Conservation (phyloP, 2,113 vertebrate genomes). For the Alligator sinensis region DNA sequence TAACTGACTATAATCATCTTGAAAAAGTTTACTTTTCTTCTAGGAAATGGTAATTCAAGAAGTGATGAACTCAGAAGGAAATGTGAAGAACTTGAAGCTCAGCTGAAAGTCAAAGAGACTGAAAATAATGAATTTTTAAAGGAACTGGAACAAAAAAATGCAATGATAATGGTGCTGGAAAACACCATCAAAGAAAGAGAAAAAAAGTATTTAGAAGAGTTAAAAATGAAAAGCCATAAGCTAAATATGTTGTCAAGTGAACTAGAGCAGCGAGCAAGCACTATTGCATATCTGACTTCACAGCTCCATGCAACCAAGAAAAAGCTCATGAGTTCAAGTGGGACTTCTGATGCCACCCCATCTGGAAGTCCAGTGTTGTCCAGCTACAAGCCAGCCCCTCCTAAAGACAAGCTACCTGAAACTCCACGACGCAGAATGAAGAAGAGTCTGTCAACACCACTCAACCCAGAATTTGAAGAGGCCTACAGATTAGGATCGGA, state of each 20-base stretch:
- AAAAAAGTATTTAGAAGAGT: slow-evolving; percentile 95
- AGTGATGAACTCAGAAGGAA: slow-evolving; percentile 87
- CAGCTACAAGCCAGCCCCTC: slow-evolving; percentile 89
- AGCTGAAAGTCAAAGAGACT: slow-evolving; percentile 90
- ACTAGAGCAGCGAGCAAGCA: slow-evolving; percentile 95
- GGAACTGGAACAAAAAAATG: slow-evolving; percentile 94
- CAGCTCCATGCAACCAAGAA: slow-evolving; percentile 96
- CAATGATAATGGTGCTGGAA: slow-evolving; percentile 92
- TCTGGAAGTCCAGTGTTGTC: slow-evolving; percentile 85
- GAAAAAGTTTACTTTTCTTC: neutral
- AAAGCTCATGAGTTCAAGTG: slow-evolving; percentile 84
- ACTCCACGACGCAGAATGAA: slow-evolving; percentile 92
- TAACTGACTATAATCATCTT: neutral
- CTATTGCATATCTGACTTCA: slow-evolving; percentile 94
- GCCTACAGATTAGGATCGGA: slow-evolving; percentile 90
- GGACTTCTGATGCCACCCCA: slow-evolving; percentile 86
- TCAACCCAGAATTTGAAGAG: slow-evolving; percentile 95
- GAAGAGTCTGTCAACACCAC: slow-evolving; percentile 94
- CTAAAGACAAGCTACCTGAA: slow-evolving; percentile 88
- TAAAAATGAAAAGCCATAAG: slow-evolving; percentile 96
- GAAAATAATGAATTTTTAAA: slow-evolving; percentile 89
- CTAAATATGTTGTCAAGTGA: slow-evolving; percentile 91
- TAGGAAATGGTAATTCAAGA: slow-evolving; percentile 79
- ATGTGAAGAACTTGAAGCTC: slow-evolving; percentile 92
- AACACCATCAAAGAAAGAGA: slow-evolving; percentile 94